Evolutionary conservation across 1,140 invertebrate genomes (phyloP), one percentile per base, ranked within the genome.

Genomic region (Drosophila subobscura): DNA sequence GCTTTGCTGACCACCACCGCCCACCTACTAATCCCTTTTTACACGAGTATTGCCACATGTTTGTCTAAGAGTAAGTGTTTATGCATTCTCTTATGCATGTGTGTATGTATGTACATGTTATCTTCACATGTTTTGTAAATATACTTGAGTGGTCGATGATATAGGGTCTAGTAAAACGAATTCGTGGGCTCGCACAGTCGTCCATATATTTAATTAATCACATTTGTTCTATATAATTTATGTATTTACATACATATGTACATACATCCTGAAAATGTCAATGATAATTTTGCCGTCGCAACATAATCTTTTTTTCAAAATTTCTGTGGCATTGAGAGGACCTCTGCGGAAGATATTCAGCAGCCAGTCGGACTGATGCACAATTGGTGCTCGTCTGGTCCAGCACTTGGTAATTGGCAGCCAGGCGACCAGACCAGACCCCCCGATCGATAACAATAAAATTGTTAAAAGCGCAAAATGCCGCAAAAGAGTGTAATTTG

Each of bases 401-500:
- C 54, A 49, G 60, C 61, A 78, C 61, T 85, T 85, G 61, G 71
- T 85, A 85, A 86, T 86, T 86, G 83, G 83, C 83, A 88, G 84
- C 63, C 76, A 72, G 76, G 75, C 75, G 79, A 79, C 79, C 66
- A 76, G 33, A 37, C 33, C 33, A 37, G n/a, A n/a, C n/a, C n/a
- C n/a, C n/a, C 37, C 66, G 79, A 88, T 88, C 84, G 75, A 86
- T 88, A 83, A 89, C 78, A 88, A 89, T 88, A 88, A 83, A 88
- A 79, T 71, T 72, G 67, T 83, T 83, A 88, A 88, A 88, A 83
- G 79, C 83, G 83, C 83, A 88, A 89, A 86, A 88, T 79, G 83
- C 83, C 84, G 83, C 84, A 88, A 89, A 89, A 88, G 83, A 83
- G 79, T 88, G 83, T 88, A 79, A 88, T 88, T 88, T 79, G 60